Evolutionary conservation across 2,113 vertebrate species (phyloP).

Genomic region (Manacus vitellinus): DNA sequence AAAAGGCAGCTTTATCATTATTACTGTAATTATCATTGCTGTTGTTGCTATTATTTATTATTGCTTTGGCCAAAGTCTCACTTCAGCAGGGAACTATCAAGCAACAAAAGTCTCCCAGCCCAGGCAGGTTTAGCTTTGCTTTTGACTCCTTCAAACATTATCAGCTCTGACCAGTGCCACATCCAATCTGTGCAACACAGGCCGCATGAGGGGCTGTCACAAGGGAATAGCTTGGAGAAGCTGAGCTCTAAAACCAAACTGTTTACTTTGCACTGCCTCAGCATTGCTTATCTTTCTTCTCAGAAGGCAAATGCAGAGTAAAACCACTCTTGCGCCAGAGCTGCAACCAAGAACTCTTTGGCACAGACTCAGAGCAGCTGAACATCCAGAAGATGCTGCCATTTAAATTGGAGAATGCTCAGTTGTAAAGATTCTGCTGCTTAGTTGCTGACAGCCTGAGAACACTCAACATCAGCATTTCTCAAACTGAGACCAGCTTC

Average conservation of each 20-base stretch:
- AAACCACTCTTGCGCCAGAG: background rate
- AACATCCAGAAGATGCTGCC: background rate
- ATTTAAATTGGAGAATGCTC: background rate
- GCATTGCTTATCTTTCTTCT: background rate
- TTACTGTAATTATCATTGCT: background rate
- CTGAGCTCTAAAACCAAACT: constrained; percentile 20
- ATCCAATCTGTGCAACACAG: constrained; percentile 57
- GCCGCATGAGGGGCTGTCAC: background rate
- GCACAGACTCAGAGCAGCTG: background rate
- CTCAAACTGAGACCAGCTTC: background rate
- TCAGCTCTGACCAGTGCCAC: constrained; percentile 54
- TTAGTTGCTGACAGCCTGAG: background rate
- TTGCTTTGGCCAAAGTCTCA: constrained; percentile 7
- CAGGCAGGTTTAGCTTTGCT: constrained; percentile 27
- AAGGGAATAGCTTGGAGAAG: constrained; percentile 18
- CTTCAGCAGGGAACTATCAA: constrained; percentile 32
- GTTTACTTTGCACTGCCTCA: constrained; percentile 1
- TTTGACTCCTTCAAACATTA: constrained; percentile 45
- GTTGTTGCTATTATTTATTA: background rate
- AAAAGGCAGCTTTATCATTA: constrained; percentile 14
- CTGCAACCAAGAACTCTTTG: background rate
- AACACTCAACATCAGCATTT: background rate
- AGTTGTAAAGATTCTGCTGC: background rate
- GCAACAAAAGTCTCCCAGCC: background rate
- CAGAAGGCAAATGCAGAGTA: background rate